These are phyloP conservation scores for Xyrauchen texanus DNA, from an alignment of 2,113 vertebrate species.

Conservation along the genomic window DNA sequence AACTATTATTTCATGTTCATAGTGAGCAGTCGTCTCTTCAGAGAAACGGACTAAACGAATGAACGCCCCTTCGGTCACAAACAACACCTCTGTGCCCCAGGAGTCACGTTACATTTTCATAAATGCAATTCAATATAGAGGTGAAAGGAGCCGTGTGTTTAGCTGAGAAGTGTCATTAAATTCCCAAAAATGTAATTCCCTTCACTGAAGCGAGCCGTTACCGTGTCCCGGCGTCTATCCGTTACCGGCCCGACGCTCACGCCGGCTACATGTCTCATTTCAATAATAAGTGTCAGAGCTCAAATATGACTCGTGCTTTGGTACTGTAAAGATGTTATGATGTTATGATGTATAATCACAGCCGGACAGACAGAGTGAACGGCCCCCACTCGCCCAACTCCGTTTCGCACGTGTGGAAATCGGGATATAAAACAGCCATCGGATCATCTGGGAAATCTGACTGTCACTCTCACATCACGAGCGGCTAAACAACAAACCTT, in stretches of 20 bases:
- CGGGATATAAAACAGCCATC: constrained; percentile 56
- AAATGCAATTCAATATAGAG: constrained; percentile 46
- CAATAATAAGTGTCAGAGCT: constrained; percentile 78
- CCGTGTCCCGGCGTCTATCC: constrained; percentile 32
- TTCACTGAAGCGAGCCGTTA: constrained; percentile 18
- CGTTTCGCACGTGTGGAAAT: constrained; percentile 71
- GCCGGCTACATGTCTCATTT: constrained; percentile 77
- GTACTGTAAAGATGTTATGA: constrained; percentile 71
- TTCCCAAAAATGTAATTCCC: constrained; percentile 50
- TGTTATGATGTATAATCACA: constrained; percentile 77
- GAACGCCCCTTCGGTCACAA: constrained; percentile 32
- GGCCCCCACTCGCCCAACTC: constrained; percentile 58
- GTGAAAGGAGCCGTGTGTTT: constrained; percentile 53
- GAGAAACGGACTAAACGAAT: constrained; percentile 29
- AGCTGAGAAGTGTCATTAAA: constrained; percentile 56
- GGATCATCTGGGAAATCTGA: constrained; percentile 81
- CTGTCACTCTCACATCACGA: constrained; percentile 67
- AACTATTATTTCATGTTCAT: too few relatives aligned
- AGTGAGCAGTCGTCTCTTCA: not conserved
- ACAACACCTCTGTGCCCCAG: constrained; percentile 20
- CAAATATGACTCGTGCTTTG: constrained; percentile 77
- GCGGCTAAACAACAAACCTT: constrained; percentile 63
- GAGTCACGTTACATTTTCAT: constrained; percentile 60
- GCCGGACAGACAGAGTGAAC: constrained; percentile 71
- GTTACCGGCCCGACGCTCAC: constrained; percentile 56